Conservation (phyloP, 2,888 invertebrate genomes). For the Marronus borbonicus region DNA sequence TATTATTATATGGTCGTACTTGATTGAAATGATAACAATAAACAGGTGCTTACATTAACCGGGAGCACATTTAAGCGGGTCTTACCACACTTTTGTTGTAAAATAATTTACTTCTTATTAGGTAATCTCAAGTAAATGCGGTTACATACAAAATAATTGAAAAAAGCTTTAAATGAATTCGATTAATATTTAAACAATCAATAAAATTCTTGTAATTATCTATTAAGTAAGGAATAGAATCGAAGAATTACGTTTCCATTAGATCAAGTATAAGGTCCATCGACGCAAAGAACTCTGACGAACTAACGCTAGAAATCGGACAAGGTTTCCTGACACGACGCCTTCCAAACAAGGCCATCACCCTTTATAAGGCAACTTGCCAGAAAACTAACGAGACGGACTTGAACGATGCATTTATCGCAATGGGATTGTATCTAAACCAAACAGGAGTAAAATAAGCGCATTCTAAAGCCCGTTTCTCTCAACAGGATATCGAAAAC, state of each 20-base stretch:
- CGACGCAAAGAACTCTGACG: neutral
- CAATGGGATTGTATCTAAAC: constrained; percentile 12
- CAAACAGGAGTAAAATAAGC: neutral
- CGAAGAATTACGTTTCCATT: neutral
- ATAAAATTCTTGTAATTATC: neutral
- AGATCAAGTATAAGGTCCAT: neutral
- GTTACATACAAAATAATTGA: too few relatives aligned
- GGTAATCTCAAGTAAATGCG: too few relatives aligned
- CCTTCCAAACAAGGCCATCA: constrained; percentile 37
- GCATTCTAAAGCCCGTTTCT: too few relatives aligned
- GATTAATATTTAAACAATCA: neutral
- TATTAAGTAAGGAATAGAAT: neutral
- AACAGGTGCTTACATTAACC: too few relatives aligned
- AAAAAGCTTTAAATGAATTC: too few relatives aligned
- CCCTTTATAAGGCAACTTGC: constrained; percentile 53
- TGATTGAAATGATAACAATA: too few relatives aligned
- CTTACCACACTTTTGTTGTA: too few relatives aligned
- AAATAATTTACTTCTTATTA: too few relatives aligned
- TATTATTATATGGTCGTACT: too few relatives aligned
- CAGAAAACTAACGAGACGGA: constrained; percentile 34
- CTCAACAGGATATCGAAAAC: too few relatives aligned
- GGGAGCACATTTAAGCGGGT: too few relatives aligned
- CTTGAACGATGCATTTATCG: constrained; percentile 13
- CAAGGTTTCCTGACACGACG: constrained; percentile 48
- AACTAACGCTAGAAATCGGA: constrained; percentile 31